Conservation (phyloP, 2,113 vertebrate species). For the Rhinichthys klamathensis region DNA sequence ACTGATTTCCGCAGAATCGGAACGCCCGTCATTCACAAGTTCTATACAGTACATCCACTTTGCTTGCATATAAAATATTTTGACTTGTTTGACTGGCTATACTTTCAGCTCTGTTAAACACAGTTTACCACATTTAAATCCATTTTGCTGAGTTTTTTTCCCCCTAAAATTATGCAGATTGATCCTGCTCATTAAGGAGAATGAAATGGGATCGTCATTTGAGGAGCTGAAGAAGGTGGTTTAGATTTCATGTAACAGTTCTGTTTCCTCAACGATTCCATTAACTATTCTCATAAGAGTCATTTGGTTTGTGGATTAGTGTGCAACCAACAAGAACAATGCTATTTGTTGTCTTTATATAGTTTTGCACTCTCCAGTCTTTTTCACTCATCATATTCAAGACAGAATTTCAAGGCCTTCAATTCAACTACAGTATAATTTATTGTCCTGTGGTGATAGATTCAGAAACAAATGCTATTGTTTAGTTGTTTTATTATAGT, state of each 20-base stretch:
- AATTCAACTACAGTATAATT: background rate
- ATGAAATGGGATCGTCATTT: background rate
- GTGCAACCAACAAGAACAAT: background rate
- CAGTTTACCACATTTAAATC: background rate
- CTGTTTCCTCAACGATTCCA: background rate
- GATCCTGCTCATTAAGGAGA: background rate
- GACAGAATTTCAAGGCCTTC: background rate
- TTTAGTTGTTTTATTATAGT: background rate
- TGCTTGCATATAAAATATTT: background rate
- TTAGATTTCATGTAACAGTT: background rate
- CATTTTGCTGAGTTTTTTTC: no score
- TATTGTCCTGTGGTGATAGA: background rate
- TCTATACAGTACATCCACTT: background rate
- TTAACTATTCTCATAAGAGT: background rate
- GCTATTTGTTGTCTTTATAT: background rate
- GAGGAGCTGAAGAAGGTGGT: background rate
- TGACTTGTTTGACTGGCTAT: background rate
- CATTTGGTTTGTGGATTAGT: slow-evolving; percentile 3
- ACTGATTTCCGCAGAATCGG: background rate
- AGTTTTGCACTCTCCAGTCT: background rate
- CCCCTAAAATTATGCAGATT: background rate
- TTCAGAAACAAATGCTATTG: background rate
- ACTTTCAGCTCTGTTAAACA: background rate
- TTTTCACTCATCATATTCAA: background rate
- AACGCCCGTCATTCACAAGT: background rate